Conservation (phyloP, 2,888 invertebrate genomes). For the Melanotus villosus region DNA sequence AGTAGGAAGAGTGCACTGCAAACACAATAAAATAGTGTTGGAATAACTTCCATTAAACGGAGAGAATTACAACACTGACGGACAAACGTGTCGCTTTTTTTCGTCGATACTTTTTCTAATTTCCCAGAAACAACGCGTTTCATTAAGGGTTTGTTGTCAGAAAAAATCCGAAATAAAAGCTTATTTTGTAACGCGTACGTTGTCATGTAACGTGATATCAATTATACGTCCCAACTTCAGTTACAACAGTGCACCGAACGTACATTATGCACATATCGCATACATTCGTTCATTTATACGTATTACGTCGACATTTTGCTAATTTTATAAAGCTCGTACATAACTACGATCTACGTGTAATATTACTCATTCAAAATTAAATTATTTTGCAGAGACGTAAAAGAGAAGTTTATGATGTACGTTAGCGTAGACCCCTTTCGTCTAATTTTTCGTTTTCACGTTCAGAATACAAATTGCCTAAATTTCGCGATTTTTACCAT, state of each 20-base stretch:
- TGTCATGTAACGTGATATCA: conserved; percentile 5
- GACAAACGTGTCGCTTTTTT: background rate
- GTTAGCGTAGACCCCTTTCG: conserved; percentile 15
- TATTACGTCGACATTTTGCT: conserved; percentile 25
- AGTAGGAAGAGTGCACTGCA: conserved; percentile 8
- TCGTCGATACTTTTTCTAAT: conserved; percentile 2
- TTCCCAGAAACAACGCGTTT: too few species aligned
- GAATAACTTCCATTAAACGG: conserved; percentile 25
- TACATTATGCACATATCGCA: background rate
- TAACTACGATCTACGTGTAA: conserved; percentile 22
- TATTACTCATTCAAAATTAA: conserved; percentile 35
- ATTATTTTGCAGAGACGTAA: conserved; percentile 24
- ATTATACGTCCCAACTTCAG: too few species aligned
- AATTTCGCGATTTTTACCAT: conserved; percentile 11
- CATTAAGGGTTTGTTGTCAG: background rate
- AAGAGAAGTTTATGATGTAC: conserved; percentile 19
- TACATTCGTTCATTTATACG: conserved; percentile 20
- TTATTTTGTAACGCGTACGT: background rate
- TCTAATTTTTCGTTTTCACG: conserved; percentile 22
- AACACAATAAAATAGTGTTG: conserved; percentile 22
- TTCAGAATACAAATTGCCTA: conserved; percentile 19
- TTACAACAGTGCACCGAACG: background rate
- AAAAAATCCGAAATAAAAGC: background rate
- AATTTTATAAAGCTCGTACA: conserved; percentile 13
- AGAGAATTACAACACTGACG: background rate